Evolutionary conservation across 2,888 invertebrate species (phyloP), one percentile per base, ranked within the genome.

Genomic region (Dynastes hyllus): DNA sequence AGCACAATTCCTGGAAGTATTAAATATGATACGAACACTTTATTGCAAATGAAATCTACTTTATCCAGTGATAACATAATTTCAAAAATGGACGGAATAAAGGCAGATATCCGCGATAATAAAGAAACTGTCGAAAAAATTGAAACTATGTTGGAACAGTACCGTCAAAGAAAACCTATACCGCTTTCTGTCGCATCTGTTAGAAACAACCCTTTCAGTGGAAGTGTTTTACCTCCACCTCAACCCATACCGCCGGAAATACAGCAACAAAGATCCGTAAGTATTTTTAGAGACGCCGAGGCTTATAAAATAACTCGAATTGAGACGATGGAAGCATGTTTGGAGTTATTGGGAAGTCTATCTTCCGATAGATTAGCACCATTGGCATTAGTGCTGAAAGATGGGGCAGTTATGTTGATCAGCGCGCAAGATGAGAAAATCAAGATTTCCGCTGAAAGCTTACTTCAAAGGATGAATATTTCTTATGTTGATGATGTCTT

Each of bases 271-370:
- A 92, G 96, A 83, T 92, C 94, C 76, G 91, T 93, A 69, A 96
- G 96, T 85, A 95, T 96, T 80, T 93, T 94, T 82, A 97, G 95
- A 94, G 95, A 98, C 87, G 94, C 94, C 76, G 97, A 97, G 86
- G 96, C 96, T 22, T 95, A 95, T 86, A 92, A 95, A 80, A 93
- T 93, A 78, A 95, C 97, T 27, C 93, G 96, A 90, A 94, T 96
- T 40, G 96, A 97, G 88, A 93, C 96, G 84, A 91, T 98, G 83
- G 94, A 95, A 87, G 95, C 96, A 29, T 94, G 96, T 82, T 92
- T 98, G 87, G 96, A 97, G 86, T 91, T 97, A 40, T 81, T 89
- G 69, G 86, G 87, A 50, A 89, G 88, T 83, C 83, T 89, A 75
- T 85, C 88, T 4, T 85, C 88, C 1, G 87, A 88, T 66, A 87